Percentiles rank a stretch among this genome's conserved stretches.
Evolutionary conservation across 2,797 vertebrate genomes (phyloP).

Genomic region (Rhynchotus rufescens): DNA sequence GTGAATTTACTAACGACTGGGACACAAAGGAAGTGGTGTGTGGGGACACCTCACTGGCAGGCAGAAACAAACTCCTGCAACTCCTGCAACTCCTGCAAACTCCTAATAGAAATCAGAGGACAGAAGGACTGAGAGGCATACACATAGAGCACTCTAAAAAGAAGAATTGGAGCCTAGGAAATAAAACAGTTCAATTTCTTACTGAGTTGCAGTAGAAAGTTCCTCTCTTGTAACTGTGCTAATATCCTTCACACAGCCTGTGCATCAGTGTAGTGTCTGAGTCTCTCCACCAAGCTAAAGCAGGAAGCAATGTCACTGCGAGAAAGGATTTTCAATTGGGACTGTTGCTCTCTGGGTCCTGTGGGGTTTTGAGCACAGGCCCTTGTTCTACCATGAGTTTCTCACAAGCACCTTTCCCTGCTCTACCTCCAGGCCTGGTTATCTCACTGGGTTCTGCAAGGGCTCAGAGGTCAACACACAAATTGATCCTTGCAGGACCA

Average conservation of each 20-base stretch:
- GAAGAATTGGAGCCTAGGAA: neutral
- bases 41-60: neutral
- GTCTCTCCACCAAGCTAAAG: neutral
- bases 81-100: no score
- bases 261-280: neutral
- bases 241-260: neutral
- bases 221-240: neutral
- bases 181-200: neutral
- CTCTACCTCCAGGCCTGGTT: neutral
- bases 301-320: neutral
- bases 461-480: neutral
- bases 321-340: neutral
- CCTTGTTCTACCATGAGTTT: neutral
- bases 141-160: neutral
- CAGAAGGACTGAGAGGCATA: neutral
- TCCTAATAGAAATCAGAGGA: neutral
- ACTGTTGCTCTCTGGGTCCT: neutral
- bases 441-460: neutral
- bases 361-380: neutral
- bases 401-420: neutral
- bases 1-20: neutral
- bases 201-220: neutral
- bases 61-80: no score
- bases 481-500: neutral
- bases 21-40: neutral